These are phyloP conservation scores for Malaclemys terrapin DNA, from an alignment of 2,113 vertebrate genomes.

Conservation along the genomic window DNA sequence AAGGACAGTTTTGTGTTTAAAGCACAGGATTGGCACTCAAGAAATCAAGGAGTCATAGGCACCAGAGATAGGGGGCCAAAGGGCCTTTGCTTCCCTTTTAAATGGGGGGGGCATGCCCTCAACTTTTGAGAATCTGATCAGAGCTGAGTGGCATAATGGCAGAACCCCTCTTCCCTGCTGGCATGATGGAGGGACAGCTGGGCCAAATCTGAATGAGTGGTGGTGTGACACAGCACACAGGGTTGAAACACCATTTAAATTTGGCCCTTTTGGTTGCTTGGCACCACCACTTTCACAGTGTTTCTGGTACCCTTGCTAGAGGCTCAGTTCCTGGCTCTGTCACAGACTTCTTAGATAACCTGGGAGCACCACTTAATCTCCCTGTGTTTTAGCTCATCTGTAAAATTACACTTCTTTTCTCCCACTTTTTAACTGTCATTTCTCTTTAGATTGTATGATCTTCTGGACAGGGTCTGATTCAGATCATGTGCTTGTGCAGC, in stretches of 20 bases:
- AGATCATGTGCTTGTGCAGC: not conserved
- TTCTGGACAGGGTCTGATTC: not conserved
- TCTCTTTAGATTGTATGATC: not conserved
- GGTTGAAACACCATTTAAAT: not conserved
- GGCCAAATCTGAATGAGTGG: not conserved
- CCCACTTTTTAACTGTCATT: not conserved
- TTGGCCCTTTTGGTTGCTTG: not conserved
- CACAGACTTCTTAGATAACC: not conserved
- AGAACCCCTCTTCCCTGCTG: not conserved
- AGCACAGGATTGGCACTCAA: not conserved
- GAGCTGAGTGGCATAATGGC: not conserved
- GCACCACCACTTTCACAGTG: not conserved
- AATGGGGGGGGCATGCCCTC: not conserved
- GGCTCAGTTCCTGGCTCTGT: not conserved
- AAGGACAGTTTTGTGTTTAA: accelerated
- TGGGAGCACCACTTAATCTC: not conserved
- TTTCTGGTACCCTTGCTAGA: not conserved
- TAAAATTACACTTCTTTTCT: not conserved
- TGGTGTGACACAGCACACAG: not conserved
- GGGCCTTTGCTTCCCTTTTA: not conserved
- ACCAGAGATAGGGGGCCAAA: not conserved
- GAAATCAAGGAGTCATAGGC: not conserved
- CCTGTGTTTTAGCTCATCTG: not conserved
- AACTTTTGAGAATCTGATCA: not conserved
- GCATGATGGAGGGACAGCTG: not conserved